Conservation (phyloP, 2,797 vertebrate species). For the Centropyge bicolor region DNA sequence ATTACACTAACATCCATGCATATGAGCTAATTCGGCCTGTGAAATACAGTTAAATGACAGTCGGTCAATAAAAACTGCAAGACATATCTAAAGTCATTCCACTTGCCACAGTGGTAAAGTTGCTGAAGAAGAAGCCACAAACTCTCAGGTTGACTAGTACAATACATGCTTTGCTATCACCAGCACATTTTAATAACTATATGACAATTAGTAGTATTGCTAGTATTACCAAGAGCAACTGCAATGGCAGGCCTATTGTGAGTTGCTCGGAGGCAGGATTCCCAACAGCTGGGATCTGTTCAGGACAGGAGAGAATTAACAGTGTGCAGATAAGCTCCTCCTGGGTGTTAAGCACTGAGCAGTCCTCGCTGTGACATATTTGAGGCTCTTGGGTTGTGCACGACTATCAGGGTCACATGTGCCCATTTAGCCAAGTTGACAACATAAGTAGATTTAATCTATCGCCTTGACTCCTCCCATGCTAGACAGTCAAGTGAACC, state of each 20-base stretch:
- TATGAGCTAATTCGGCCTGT: constrained; percentile 9
- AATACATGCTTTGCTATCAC: neutral
- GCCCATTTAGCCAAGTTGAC: constrained; percentile 68
- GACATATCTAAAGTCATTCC: constrained; percentile 19
- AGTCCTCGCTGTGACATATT: constrained; percentile 58
- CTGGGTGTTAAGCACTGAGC: constrained; percentile 65
- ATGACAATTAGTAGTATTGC: neutral
- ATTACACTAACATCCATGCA: neutral
- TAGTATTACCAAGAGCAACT: neutral
- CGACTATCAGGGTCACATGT: constrained; percentile 70
- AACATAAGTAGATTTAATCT: constrained; percentile 74
- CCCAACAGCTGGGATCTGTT: constrained; percentile 61
- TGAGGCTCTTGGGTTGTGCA: constrained; percentile 50
- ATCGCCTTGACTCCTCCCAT: constrained; percentile 60
- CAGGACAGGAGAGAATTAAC: constrained; percentile 74
- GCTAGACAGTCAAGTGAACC: constrained; percentile 47
- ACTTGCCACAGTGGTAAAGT: no score
- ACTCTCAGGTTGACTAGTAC: neutral
- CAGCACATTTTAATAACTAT: neutral
- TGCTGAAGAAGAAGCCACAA: neutral
- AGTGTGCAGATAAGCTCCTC: constrained; percentile 76
- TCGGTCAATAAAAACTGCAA: constrained; percentile 36
- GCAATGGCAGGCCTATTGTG: neutral
- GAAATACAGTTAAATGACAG: constrained; percentile 53
- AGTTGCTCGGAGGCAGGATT: constrained; percentile 31